Evolutionary conservation across 1,140 invertebrate species (phyloP).

Genomic region (Bradynema listronoti): DNA sequence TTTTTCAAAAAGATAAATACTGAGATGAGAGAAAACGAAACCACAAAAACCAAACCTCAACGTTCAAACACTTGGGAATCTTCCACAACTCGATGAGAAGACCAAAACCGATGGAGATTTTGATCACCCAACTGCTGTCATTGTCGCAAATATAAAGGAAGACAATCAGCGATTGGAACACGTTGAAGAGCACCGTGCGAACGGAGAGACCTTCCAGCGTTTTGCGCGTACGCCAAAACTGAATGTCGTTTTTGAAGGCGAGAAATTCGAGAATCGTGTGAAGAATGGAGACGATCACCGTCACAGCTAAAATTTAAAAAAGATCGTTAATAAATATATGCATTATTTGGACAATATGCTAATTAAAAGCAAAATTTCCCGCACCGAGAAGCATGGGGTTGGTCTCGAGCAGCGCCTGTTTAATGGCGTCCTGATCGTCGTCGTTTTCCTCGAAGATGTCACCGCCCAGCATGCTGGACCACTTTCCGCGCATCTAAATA

Average conservation of each 20-base stretch:
- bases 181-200: slow-evolving; percentile 95
- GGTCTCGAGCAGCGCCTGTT: slow-evolving; percentile 91
- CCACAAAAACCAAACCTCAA: slow-evolving; percentile 22
- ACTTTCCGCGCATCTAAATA: slow-evolving; percentile 62
- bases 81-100: slow-evolving; percentile 98
- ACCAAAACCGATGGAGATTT: slow-evolving; percentile 75
- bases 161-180: slow-evolving; percentile 90
- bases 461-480: slow-evolving; percentile 61
- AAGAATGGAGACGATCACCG: slow-evolving; percentile 82
- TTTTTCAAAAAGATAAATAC: slow-evolving; percentile 54
- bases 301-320: slow-evolving; percentile 63
- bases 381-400: slow-evolving; percentile 83
- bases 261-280: slow-evolving; percentile 96
- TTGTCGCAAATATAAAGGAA: slow-evolving; percentile 89
- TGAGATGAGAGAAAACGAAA: slow-evolving; percentile 1
- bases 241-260: slow-evolving; percentile 99
- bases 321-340: too few relatives aligned
- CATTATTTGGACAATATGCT: slow-evolving; percentile 4
- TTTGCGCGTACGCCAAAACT: slow-evolving; percentile 97
- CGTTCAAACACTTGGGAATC: slow-evolving; percentile 73
- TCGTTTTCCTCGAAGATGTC: slow-evolving; percentile 66
- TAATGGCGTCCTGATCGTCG: slow-evolving; percentile 90
- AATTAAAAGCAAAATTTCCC: too few relatives aligned
- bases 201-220: slow-evolving; percentile 93
- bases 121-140: slow-evolving; percentile 91